Base-by-base conservation (phyloP, 2,113 vertebrate species). In the Hirundichthys speculiger region DNA sequence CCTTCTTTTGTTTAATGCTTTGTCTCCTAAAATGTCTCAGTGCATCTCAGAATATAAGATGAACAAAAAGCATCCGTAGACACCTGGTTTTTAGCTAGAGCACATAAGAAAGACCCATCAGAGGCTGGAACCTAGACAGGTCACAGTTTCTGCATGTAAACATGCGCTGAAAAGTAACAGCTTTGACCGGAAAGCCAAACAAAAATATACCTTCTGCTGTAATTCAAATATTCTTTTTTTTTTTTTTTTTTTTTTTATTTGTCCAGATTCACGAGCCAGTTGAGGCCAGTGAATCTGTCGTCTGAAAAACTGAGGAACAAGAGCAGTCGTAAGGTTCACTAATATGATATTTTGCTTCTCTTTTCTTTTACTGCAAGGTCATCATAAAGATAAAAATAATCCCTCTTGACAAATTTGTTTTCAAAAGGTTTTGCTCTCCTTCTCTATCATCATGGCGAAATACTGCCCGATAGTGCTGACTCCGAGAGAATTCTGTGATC, bases 301-400 rank as follows among this genome's bases (percentile, higher is more conserved):
- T n/a, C n/a, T 61, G 11, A 53, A 82, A 80, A 75, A 76, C 58
- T 54, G 68, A 43, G 62, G 74, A n/a, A 30, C n/a, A 52, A 73
- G 77, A 79, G 72, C 63, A 68, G 61, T 78, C 77, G 64, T 85
- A 85, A 82, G 79, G 53, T 82, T 79, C 52, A 38, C 76, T 86
- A 85, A 84, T 86, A 78, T 83, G 77, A 66, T 84, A 80, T 86
- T 88, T 90, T 86, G 77, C 73, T 69, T 71, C 86, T 86, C 80
- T 77, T 77, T 89, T 87, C 76, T 75, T 86, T 88, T 83, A 91
- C 86, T 90, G 89, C 89, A 90, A 89, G 89, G 88, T 92, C 90
- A 91, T 84, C 82, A 87, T 86, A 85, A 91, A 88, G 86, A 90
- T 88, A 89, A 89, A 86, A 91, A 92, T 86, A 89, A 90, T 90